A percentile compares a stretch with the other conserved stretches of the same genome.
phyloP scores from a whole-genome alignment of 2,797 vertebrate genomes.

The Trachurus trachurus region DNA sequence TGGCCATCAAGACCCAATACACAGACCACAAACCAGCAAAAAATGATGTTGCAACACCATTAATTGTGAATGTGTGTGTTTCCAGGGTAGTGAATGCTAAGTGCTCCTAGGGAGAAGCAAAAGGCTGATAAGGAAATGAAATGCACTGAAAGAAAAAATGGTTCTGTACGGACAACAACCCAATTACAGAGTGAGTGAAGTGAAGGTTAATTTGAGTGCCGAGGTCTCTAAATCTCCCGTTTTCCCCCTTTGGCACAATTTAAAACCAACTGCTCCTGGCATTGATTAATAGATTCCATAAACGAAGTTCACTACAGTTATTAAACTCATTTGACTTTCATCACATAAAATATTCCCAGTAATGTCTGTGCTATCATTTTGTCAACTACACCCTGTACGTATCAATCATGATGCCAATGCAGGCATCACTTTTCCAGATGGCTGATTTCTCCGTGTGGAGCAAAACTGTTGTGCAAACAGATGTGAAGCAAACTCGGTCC shows the following conservation, averaged over 20 bases:
- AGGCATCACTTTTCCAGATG: constrained; percentile 32
- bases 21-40: neutral
- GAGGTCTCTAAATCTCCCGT: neutral
- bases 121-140: constrained; percentile 17
- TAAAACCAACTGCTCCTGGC: neutral
- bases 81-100: neutral
- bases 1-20: neutral
- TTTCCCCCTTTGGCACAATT: neutral
- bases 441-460: constrained; percentile 9
- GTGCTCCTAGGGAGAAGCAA: neutral
- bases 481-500: constrained; percentile 45
- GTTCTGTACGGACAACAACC: constrained; percentile 1
- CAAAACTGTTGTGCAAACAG: constrained; percentile 39
- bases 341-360: neutral
- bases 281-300: neutral
- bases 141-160: constrained; percentile 4
- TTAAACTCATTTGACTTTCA: constrained; percentile 1
- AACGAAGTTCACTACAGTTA: neutral
- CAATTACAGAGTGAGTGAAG: neutral
- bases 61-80: neutral
- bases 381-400: constrained; percentile 2
- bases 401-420: constrained; percentile 11
- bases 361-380: neutral
- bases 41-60: neutral
- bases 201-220: neutral